Evolutionary conservation across 2,113 vertebrate genomes (phyloP), one percentile per base, ranked within the genome.

Genomic region (Rhea americana): DNA sequence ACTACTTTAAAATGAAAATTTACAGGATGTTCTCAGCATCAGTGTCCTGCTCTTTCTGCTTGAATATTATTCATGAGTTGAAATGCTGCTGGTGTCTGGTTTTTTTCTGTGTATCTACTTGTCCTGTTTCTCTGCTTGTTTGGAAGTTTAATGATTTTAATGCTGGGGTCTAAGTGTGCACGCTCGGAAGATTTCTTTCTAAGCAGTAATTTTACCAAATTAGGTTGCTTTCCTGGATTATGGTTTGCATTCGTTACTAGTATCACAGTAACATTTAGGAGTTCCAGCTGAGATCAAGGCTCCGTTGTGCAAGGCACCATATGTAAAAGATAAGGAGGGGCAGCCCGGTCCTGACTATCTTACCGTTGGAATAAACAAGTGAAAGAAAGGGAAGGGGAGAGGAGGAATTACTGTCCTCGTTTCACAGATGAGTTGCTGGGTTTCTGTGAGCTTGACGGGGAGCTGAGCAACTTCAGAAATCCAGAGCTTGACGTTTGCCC

Each of bases 281-380:
- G 12, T 56, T 63, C 75, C 80, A 91, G 80, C 76, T 2, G 19
- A 68, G 83, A 94, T 90, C 90, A 86, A 85, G 90, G 74, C 83
- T 91, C 66, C 87, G 77, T 91, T 89, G 79, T 93, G 72, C 0
- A 2, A 67, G 82, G 85, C 55, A 74, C 90, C 93, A 86, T 70
- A 28, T 45, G 62, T 25, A 22, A 55, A 3, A 93, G 96, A 95
- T 96, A 96, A 93, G 83, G 83, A 82, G 65, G 66, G 73, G 63
- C 77, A 90, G 81, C 26, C 55, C 4, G 1, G 53, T 56, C 77
- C 77, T 62, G 68, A 79, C 82, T 94, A 87, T 93, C 88, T 94
- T 62, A 73, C 83, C 0, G 3, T 82, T 91, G 84, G 94, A 94
- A 91, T 75, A 96, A 94, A 94, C 92, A 96, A 86, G 81, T 55